A percentile compares a stretch with the other conserved stretches of the same genome.
Evolutionary conservation across 2,113 vertebrate species (phyloP).

Genomic region (Todiramphus chloris): DNA sequence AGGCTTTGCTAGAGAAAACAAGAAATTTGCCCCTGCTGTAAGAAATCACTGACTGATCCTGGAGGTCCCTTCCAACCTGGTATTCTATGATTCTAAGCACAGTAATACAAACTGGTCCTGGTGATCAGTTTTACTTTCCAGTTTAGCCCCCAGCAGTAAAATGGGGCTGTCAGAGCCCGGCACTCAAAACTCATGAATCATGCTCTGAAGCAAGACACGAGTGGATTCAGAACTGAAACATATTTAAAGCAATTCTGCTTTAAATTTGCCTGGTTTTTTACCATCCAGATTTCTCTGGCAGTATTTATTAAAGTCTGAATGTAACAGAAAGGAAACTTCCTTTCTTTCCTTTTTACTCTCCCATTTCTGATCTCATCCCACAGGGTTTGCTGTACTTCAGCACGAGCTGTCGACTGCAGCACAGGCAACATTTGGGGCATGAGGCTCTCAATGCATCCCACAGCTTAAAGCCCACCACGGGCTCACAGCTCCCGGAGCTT

Average conservation of each 20-base stretch:
- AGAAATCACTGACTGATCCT: neutral
- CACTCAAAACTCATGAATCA: neutral
- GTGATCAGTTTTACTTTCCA: neutral
- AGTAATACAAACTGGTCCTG: neutral
- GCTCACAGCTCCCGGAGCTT: neutral
- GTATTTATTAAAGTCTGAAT: neutral
- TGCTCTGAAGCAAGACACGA: neutral
- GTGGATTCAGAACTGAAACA: neutral
- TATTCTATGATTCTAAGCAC: no score
- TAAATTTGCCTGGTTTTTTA: neutral
- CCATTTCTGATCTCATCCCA: neutral
- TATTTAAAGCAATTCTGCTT: neutral
- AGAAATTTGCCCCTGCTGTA: fast-evolving
- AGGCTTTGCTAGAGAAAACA: neutral
- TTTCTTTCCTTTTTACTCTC: neutral
- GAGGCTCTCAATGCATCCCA: neutral
- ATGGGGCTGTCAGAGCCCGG: fast-evolving
- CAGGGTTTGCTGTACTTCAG: neutral
- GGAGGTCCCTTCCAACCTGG: no score
- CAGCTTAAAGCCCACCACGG: neutral
- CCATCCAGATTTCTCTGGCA: neutral
- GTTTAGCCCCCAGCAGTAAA: neutral
- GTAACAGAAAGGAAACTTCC: neutral
- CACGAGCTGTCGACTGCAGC: neutral
- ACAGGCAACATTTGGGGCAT: fast-evolving